These are phyloP conservation scores for Smittia aterrima DNA, from an alignment of 2,888 invertebrate genomes.

Conservation along the genomic window DNA sequence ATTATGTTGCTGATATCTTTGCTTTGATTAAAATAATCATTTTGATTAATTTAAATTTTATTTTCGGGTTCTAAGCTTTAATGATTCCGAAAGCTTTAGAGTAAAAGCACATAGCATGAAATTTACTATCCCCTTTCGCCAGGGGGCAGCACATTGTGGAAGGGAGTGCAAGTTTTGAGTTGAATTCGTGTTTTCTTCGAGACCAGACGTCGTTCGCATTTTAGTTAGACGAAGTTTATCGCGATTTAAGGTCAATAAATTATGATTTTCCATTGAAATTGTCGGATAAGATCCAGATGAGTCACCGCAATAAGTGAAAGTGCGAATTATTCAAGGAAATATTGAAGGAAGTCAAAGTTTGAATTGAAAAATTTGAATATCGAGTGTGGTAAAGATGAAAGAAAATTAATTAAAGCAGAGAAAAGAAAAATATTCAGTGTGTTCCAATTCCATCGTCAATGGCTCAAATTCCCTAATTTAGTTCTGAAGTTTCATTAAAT, in stretches of 20 bases:
- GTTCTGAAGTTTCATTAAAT: no score
- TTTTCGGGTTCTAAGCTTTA: no score
- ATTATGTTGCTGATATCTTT: no score
- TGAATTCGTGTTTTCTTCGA: not conserved
- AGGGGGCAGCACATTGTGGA: no score
- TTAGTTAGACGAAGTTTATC: not conserved
- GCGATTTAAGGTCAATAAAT: not conserved
- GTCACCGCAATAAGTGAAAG: not conserved
- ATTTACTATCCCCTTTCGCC: no score
- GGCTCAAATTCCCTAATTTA: conserved; percentile 1
- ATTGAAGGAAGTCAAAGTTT: not conserved
- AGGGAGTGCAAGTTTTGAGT: no score
- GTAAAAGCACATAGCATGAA: no score
- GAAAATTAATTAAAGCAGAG: conserved; percentile 37
- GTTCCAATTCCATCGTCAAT: conserved; percentile 28
- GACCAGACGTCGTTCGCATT: not conserved
- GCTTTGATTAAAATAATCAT: no score
- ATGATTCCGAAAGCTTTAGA: no score
- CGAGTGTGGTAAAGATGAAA: conserved; percentile 24
- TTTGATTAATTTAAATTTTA: no score
- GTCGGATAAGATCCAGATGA: not conserved
- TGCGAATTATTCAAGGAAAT: not conserved
- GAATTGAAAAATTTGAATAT: not conserved
- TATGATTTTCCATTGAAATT: not conserved
- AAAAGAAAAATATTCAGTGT: conserved; percentile 17